A percentile compares a stretch with the other conserved stretches of the same genome.
These are phyloP conservation scores for Oeneis ivallda DNA, from an alignment of 2,888 invertebrate species.

Conservation along the genomic window DNA sequence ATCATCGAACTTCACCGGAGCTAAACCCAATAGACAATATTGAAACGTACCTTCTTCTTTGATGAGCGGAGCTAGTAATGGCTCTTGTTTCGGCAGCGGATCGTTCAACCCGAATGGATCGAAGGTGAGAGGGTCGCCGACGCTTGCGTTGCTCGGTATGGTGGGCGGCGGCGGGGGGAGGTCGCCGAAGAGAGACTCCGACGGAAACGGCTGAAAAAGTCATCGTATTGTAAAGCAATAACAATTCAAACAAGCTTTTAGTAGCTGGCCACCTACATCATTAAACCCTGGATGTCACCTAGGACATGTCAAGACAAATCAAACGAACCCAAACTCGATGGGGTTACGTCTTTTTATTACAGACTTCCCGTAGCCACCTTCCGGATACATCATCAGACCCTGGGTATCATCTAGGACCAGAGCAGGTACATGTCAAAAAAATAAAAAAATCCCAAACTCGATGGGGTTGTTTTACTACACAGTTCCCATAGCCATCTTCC, in stretches of 20 bases:
- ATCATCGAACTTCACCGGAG: no score
- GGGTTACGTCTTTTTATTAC: no score
- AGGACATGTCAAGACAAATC: no score
- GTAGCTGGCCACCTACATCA: neutral
- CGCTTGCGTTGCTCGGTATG: conserved; percentile 43
- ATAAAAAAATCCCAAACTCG: no score
- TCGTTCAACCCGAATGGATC: conserved; percentile 85
- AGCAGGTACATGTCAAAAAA: no score
- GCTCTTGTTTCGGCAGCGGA: conserved; percentile 69
- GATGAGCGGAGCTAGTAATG: conserved; percentile 63
- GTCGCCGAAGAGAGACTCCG: conserved; percentile 69
- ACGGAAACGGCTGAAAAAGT: conserved; percentile 53
- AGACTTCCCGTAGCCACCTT: no score
- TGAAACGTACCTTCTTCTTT: conserved; percentile 62
- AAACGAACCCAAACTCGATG: no score
- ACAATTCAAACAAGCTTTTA: neutral
- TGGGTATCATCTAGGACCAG: no score
- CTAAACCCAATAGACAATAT: neutral
- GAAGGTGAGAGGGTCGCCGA: conserved; percentile 73
- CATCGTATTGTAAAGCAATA: conserved; percentile 1
- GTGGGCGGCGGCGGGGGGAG: conserved; percentile 59
- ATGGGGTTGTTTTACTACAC: no score
- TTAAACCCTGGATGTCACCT: no score
- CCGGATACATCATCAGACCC: no score
- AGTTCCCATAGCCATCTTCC: no score